Percentiles rank a stretch among this genome's conserved stretches.
Conservation (phyloP, 2,113 vertebrate genomes). For the Megaceryle torquata region DNA sequence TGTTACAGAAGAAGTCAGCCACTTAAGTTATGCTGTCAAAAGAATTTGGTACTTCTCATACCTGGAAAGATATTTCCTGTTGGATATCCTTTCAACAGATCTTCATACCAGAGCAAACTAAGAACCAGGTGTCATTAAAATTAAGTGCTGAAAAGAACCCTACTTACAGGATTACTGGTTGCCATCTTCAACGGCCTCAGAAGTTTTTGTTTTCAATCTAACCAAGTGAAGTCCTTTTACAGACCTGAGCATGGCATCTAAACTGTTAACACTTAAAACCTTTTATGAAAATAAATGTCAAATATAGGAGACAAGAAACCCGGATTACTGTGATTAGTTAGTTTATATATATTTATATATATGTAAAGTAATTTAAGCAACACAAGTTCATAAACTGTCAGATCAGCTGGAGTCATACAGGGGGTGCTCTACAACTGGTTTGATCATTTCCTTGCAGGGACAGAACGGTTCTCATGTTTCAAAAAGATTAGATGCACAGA, state of each 20-base stretch:
- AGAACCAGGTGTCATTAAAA: conserved; percentile 16
- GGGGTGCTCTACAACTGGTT: neutral
- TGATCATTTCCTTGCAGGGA: conserved; percentile 27
- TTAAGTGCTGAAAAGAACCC: conserved; percentile 47
- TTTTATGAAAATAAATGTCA: conserved; percentile 1
- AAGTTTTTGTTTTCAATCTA: conserved; percentile 49
- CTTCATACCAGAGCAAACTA: conserved; percentile 13
- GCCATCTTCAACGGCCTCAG: conserved; percentile 51
- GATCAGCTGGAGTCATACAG: conserved; percentile 11
- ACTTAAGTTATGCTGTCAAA: neutral
- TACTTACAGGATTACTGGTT: conserved; percentile 53
- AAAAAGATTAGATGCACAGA: conserved; percentile 55
- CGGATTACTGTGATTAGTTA: neutral
- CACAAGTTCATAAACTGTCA: conserved; percentile 8
- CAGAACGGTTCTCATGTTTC: conserved; percentile 31
- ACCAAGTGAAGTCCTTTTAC: conserved; percentile 40
- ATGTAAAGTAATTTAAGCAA: conserved; percentile 20
- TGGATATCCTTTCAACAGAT: neutral
- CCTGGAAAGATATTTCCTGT: neutral
- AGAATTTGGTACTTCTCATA: conserved; percentile 30
- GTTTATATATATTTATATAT: neutral
- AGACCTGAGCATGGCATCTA: conserved; percentile 35
- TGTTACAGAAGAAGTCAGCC: neutral
- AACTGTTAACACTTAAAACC: conserved; percentile 4
- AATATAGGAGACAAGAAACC: conserved; percentile 41